Conservation (phyloP, 1,140 invertebrate species). For the Thereuonema tuberculata region DNA sequence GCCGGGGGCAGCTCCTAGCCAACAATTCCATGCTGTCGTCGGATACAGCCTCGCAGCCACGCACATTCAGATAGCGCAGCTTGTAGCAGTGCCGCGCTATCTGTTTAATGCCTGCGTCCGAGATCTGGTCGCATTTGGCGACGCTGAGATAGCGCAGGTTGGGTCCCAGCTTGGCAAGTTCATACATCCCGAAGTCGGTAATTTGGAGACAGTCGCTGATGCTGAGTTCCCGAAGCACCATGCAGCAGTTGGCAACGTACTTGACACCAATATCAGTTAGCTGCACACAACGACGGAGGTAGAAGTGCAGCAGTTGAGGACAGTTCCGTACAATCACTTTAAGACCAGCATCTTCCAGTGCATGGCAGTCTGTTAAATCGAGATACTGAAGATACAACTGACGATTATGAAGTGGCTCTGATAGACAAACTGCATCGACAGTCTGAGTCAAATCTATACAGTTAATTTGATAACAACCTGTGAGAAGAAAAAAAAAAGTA, state of each 20-base stretch:
- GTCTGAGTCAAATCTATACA: constrained; percentile 51
- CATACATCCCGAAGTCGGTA: constrained; percentile 80
- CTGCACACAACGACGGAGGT: constrained; percentile 68
- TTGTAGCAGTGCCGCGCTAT: constrained; percentile 77
- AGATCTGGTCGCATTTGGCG: constrained; percentile 70
- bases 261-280: constrained; percentile 66
- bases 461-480: constrained; percentile 52
- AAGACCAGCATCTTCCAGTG: constrained; percentile 65
- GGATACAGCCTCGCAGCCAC: constrained; percentile 80
- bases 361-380: constrained; percentile 72
- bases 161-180: constrained; percentile 70
- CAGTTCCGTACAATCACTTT: constrained; percentile 67
- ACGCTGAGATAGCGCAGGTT: constrained; percentile 70
- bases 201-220: constrained; percentile 78
- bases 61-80: constrained; percentile 72
- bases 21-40: constrained; percentile 73
- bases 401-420: neutral
- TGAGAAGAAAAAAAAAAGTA: constrained; percentile 12
- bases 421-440: too few relatives aligned
- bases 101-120: constrained; percentile 71
- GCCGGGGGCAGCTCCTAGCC: constrained; percentile 61
- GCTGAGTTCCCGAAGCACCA: constrained; percentile 64
- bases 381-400: constrained; percentile 49
- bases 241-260: constrained; percentile 71
- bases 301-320: constrained; percentile 73